phyloP scores from a whole-genome alignment of 1,140 invertebrate genomes.

The Aphidius gifuensis region DNA sequence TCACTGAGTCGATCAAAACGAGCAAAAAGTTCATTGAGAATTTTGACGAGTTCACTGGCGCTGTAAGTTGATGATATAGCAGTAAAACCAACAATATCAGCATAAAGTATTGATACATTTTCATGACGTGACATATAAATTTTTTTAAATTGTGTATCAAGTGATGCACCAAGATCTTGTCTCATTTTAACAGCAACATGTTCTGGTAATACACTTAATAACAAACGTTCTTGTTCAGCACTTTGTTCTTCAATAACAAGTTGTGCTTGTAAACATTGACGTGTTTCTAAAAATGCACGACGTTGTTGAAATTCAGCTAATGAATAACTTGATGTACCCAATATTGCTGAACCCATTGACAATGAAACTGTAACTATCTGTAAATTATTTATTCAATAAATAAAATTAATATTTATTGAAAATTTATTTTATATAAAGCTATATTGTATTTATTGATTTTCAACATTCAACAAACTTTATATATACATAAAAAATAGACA shows the following conservation, averaged over 20 bases:
- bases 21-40: slow-evolving; percentile 90
- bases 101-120: slow-evolving; percentile 92
- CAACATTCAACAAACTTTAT: no score
- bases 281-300: slow-evolving; percentile 84
- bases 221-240: slow-evolving; percentile 83
- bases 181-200: slow-evolving; percentile 94
- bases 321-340: slow-evolving; percentile 77
- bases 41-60: slow-evolving; percentile 88
- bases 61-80: slow-evolving; percentile 93
- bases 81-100: slow-evolving; percentile 91
- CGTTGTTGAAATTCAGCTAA: slow-evolving; percentile 84
- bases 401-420: not conserved
- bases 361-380: slow-evolving; percentile 65
- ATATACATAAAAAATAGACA: no score
- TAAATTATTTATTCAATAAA: slow-evolving; percentile 5
- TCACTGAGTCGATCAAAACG: slow-evolving; percentile 86
- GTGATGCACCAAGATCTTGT: slow-evolving; percentile 81
- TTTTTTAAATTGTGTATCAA: slow-evolving; percentile 91
- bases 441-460: no score
- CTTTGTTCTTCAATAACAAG: slow-evolving; percentile 90
- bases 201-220: slow-evolving; percentile 89
- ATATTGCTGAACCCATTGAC: slow-evolving; percentile 51
- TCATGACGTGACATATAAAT: slow-evolving; percentile 97
- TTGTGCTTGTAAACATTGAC: slow-evolving; percentile 87
- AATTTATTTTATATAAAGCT: not conserved